These are phyloP conservation scores for Falco naumanni DNA, from an alignment of 2,797 vertebrate genomes.

Conservation along the genomic window DNA sequence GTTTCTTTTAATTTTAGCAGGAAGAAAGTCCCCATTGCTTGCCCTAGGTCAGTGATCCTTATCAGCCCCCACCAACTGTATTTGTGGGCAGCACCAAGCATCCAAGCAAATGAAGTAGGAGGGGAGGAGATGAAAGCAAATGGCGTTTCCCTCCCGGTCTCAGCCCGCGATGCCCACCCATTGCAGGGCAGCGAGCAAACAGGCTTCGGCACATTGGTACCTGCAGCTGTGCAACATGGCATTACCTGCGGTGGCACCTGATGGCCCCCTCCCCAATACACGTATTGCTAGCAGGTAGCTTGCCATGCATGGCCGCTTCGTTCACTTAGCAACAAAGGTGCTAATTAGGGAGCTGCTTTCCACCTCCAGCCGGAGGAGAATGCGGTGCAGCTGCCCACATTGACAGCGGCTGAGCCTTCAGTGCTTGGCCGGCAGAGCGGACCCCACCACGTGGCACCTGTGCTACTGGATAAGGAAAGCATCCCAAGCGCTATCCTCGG, in stretches of 20 bases:
- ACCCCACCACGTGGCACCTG: accelerated
- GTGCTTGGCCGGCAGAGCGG: background rate
- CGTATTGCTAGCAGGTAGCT: slow-evolving; percentile 69
- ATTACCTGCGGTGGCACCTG: background rate
- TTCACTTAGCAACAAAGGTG: slow-evolving; percentile 83
- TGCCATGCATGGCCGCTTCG: slow-evolving; percentile 70
- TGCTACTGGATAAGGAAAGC: accelerated
- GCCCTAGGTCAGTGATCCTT: background rate
- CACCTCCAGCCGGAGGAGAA: background rate
- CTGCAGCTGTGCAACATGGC: background rate
- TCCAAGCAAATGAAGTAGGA: background rate
- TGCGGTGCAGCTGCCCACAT: accelerated
- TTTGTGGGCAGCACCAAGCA: background rate
- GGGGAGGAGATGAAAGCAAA: background rate
- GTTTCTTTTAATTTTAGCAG: background rate
- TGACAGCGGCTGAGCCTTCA: accelerated
- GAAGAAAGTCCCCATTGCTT: background rate
- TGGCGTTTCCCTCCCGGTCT: background rate
- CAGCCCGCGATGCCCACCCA: background rate
- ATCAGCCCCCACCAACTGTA: background rate
- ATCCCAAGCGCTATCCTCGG: accelerated
- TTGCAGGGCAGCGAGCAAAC: background rate
- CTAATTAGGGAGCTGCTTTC: slow-evolving; percentile 76
- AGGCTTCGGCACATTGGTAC: background rate
- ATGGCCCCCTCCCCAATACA: slow-evolving; percentile 62